phyloP scores from a whole-genome alignment of 1,140 invertebrate genomes.

The Microplitis mediator region DNA sequence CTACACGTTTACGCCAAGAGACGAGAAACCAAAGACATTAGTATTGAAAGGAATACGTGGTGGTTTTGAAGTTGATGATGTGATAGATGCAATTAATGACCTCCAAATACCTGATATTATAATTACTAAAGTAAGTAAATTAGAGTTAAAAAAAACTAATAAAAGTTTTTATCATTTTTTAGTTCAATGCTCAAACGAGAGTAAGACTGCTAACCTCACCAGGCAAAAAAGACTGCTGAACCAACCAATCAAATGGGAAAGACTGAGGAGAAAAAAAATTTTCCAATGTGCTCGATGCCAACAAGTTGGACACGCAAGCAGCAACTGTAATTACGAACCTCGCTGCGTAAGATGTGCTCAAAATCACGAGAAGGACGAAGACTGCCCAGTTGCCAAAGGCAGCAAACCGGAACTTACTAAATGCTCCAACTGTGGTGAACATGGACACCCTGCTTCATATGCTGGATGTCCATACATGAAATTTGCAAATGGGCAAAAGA shows the following conservation, averaged over 20 bases:
- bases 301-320: constrained; percentile 30
- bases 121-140: too few species aligned
- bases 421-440: neutral
- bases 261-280: too few species aligned
- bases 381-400: neutral
- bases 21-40: neutral
- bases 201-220: too few species aligned
- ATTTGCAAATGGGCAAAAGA: too few species aligned
- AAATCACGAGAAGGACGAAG: neutral
- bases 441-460: neutral
- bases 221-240: too few species aligned
- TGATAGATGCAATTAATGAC: neutral
- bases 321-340: constrained; percentile 15
- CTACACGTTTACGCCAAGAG: constrained; percentile 4
- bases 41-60: constrained; percentile 7
- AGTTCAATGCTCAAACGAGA: too few species aligned
- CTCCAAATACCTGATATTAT: too few species aligned
- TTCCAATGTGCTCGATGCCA: too few species aligned
- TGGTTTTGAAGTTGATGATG: neutral
- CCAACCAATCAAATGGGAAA: too few species aligned
- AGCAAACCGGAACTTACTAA: neutral
- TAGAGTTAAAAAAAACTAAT: too few species aligned
- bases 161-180: too few species aligned
- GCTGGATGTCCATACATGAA: neutral
- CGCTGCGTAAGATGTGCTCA: constrained; percentile 31